A percentile compares a stretch with the other conserved stretches of the same genome.
These are phyloP conservation scores for Sacculina carcini DNA, from an alignment of 2,888 invertebrate species.

Conservation along the genomic window DNA sequence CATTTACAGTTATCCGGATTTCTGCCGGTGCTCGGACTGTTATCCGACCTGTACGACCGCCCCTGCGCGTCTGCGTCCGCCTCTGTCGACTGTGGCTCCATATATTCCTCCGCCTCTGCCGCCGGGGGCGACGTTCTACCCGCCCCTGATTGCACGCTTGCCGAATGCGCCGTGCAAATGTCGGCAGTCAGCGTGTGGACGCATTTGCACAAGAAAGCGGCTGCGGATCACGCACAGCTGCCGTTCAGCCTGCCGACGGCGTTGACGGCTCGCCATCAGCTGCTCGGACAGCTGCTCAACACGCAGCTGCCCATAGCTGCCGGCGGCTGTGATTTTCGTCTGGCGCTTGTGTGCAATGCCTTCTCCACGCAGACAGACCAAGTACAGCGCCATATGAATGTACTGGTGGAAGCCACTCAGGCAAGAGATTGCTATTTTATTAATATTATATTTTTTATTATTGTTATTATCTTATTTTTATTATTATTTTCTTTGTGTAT, in stretches of 20 bases:
- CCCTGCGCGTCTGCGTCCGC: neutral
- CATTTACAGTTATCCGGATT: constrained; percentile 47
- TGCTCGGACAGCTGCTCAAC: constrained; percentile 12
- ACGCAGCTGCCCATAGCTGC: constrained; percentile 34
- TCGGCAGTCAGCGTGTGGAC: constrained; percentile 92
- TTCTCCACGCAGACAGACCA: constrained; percentile 80
- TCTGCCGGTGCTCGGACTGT: constrained; percentile 62
- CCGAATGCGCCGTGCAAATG: constrained; percentile 67
- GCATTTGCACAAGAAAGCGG: constrained; percentile 76
- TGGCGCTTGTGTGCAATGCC: constrained; percentile 77
- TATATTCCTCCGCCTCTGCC: no score
- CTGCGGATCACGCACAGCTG: constrained; percentile 47
- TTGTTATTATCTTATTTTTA: no score
- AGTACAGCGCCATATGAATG: constrained; percentile 72
- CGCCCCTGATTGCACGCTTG: constrained; percentile 62
- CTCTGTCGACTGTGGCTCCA: constrained; percentile 8
- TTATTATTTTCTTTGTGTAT: no score
- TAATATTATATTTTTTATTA: no score
- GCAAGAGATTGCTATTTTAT: constrained; percentile 23
- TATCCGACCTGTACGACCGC: constrained; percentile 19
- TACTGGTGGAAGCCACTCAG: constrained; percentile 59
- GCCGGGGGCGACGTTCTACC: constrained; percentile 65
- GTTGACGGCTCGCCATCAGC: constrained; percentile 57
- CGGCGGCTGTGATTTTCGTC: constrained; percentile 41
- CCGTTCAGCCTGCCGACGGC: constrained; percentile 51